phyloP scores from a whole-genome alignment of 1,140 invertebrate species.

The Copidosoma floridanum region DNA sequence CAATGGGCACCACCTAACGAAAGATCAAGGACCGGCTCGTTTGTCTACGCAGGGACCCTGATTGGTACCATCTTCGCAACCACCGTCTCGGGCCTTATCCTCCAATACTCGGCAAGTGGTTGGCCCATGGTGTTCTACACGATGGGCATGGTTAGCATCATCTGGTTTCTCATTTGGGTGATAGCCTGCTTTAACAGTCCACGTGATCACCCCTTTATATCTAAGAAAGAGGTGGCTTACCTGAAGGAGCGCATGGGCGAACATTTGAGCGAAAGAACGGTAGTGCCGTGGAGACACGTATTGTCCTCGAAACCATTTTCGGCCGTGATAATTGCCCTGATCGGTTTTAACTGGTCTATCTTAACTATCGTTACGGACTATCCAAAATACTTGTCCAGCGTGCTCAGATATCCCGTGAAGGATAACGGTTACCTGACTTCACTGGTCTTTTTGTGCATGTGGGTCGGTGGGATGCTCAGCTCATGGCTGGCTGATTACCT shows the following conservation, averaged over 20 bases:
- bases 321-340: constrained; percentile 69
- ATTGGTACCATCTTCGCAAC: constrained; percentile 20
- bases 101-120: constrained; percentile 61
- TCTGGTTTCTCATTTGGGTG: constrained; percentile 74
- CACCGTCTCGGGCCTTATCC: constrained; percentile 66
- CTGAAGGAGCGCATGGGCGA: constrained; percentile 66
- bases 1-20: constrained; percentile 22
- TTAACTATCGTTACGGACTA: constrained; percentile 91
- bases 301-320: constrained; percentile 74
- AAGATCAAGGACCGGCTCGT: constrained; percentile 17
- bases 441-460: constrained; percentile 71
- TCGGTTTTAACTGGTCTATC: constrained; percentile 92
- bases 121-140: constrained; percentile 82
- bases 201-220: constrained; percentile 56
- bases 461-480: constrained; percentile 67
- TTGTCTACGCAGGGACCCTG: constrained; percentile 18
- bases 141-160: constrained; percentile 71
- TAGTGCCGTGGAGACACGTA: constrained; percentile 71
- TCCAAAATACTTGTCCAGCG: constrained; percentile 88
- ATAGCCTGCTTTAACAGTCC: constrained; percentile 20
- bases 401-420: constrained; percentile 80
- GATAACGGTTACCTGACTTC: constrained; percentile 68
- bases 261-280: constrained; percentile 56
- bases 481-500: constrained; percentile 69
- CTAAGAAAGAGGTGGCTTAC: constrained; percentile 73